Base-by-base conservation (phyloP, 2,888 invertebrate genomes). In the Junonia oenone region DNA sequence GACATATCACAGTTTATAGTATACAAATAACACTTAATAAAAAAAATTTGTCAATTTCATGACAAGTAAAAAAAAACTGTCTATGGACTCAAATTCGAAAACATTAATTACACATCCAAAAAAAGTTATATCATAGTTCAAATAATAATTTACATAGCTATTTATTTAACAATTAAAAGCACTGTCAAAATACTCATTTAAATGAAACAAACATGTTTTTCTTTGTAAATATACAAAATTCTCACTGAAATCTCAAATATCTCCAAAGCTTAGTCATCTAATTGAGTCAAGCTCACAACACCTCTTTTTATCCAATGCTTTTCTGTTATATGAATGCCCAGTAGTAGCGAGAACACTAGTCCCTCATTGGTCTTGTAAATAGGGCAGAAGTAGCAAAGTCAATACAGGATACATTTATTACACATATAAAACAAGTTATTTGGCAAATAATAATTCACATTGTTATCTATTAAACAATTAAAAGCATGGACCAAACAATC, bases 341-440 rank as follows among this genome's bases (percentile, higher is more conserved):
- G 96, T 96, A 0, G 96, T 96, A 0, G 95, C 94, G 17, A 96
- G 76, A 2, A 94, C 92, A 96, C 96, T 63, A 95, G 91, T 67
- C 96, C 90, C 56, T 94, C 96, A 58, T 94, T 95, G 0, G 96
- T 96, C 80, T 96, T 96, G 81, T 96, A 96, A 33, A 96, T 93
- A 0, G 96, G 96, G 67, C 95, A 95, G 68, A 92, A 89, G 77
- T 96, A 97, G 58, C 91, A 85, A 0, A 91, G 90, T 0, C n/a
- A n/a, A n/a, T n/a, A n/a, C n/a, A n/a, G n/a, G n/a, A n/a, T n/a
- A n/a, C n/a, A n/a, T n/a, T n/a, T n/a, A n/a, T n/a, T n/a, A n/a
- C n/a, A n/a, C n/a, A n/a, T n/a, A n/a, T n/a, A n/a, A n/a, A n/a
- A n/a, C n/a, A n/a, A n/a, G n/a, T n/a, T n/a, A n/a, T n/a, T n/a